These are phyloP conservation scores for Hololepta plana DNA, from an alignment of 2,888 invertebrate genomes.

Conservation along the genomic window DNA sequence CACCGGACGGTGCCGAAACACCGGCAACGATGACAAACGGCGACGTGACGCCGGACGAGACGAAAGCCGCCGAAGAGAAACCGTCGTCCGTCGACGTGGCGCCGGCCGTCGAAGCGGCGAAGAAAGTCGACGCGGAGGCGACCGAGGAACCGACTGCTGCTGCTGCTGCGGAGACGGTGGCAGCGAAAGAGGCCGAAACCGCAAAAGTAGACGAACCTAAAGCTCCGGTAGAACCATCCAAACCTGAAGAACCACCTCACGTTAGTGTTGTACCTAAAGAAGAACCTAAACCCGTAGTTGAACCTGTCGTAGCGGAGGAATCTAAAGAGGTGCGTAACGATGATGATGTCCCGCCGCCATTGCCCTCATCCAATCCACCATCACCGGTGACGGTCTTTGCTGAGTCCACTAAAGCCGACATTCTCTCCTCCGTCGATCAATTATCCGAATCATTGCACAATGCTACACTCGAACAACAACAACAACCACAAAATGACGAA, in stretches of 20 bases:
- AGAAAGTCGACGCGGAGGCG: conserved; percentile 9
- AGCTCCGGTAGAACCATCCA: conserved; percentile 10
- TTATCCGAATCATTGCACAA: too few relatives aligned
- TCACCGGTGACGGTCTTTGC: conserved; percentile 59
- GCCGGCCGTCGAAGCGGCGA: conserved; percentile 11
- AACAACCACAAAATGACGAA: too few relatives aligned
- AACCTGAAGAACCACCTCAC: conserved; percentile 8
- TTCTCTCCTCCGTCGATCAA: conserved; percentile 23
- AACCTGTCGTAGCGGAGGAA: conserved; percentile 15
- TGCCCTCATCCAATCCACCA: conserved; percentile 56
- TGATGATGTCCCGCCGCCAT: conserved; percentile 49
- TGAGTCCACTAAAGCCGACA: conserved; percentile 43
- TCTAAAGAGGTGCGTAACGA: conserved; percentile 36
- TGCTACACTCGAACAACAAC: too few relatives aligned
- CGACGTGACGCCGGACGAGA: too few relatives aligned
- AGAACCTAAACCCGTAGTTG: conserved; percentile 13
- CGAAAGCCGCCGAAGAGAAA: conserved; percentile 8
- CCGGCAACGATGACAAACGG: too few relatives aligned
- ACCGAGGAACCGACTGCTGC: conserved; percentile 14
- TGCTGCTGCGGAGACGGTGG: conserved; percentile 12
- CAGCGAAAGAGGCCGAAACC: conserved; percentile 13
- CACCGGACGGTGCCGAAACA: too few relatives aligned
- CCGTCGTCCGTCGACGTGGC: conserved; percentile 8
- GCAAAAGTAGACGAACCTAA: conserved; percentile 12
- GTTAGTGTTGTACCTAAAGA: conserved; percentile 11